Base-by-base conservation (phyloP, 2,113 vertebrate species). In the Campylorhamphus procurvoides region DNA sequence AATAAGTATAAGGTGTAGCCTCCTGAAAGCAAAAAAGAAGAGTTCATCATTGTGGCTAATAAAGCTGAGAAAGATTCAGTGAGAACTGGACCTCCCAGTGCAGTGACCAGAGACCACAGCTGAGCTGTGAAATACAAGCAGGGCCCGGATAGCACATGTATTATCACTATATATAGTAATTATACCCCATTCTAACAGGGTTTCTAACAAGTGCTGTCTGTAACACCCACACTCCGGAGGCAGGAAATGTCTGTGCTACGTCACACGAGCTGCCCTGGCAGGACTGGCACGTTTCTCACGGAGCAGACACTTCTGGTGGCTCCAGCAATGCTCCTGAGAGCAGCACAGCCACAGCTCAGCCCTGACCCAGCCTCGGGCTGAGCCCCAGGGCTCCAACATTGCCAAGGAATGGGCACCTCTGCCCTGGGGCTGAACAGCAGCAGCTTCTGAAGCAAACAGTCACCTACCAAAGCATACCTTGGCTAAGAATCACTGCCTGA, bases 281-380 rank as follows among this genome's bases (percentile, higher is more conserved):
- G 28, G 59, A 24, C 3, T 15, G 44, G 53, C 44, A 39, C 0
- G 0, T 18, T 18, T 40, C 19, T 27, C 14, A 7, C 0, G 3
- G 1, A 66, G 50, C 23, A 7, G 14, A 13, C 33, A 23, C 1
- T 33, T 10, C 27, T 55, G 82, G 71, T 52, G 19, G 1, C 69
- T n/a, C 50, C n/a, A 59, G 80, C 42, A 19, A 6, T 1, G 23
- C 39, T 2, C 8, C 29, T 0, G 1, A 23, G 55, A 22, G 55
- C 55, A 14, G 62, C 33, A 25, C 1, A 13, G 33, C 12, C 28
- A 42, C 14, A 42, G 40, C 40, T 14, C 40, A 42, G 40, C 40
- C 40, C 59, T 3, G 0, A 27, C 7, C 0, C 59, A 50, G 73
- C 55, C 53, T 6, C 2, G 0, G 39, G 46, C 76, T n/a, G 19